Percentiles rank a stretch among this genome's conserved stretches.
Conservation (phyloP, 2,888 invertebrate genomes). For the Phasia obesa region DNA sequence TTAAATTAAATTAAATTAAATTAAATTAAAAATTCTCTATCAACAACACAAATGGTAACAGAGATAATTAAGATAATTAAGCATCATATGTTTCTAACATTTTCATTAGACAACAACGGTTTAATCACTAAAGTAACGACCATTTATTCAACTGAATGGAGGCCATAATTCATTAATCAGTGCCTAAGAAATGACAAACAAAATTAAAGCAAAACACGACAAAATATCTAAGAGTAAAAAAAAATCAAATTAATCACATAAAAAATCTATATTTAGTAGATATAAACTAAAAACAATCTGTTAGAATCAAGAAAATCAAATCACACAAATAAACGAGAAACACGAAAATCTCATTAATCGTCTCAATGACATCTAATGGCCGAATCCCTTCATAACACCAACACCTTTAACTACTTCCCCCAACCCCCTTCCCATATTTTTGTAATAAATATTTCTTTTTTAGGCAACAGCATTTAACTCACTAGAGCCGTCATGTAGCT, state of each 20-base stretch:
- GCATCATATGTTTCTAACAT: constrained; percentile 54
- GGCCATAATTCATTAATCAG: constrained; percentile 73
- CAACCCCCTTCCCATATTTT: neutral
- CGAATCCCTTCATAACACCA: constrained; percentile 39
- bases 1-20: neutral
- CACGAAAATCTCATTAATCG: constrained; percentile 70
- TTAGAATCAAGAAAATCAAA: constrained; percentile 38
- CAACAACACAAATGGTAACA: constrained; percentile 7
- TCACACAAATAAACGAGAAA: constrained; percentile 62
- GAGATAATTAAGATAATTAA: constrained; percentile 61
- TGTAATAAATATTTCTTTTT: neutral
- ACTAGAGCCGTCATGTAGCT: constrained; percentile 26
- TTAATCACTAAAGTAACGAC: constrained; percentile 66
- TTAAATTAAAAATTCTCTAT: neutral
- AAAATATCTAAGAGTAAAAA: neutral
- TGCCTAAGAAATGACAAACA: constrained; percentile 56
- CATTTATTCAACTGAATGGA: constrained; percentile 20
- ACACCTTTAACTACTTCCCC: neutral
- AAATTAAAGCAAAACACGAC: constrained; percentile 15
- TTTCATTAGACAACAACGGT: constrained; percentile 19
- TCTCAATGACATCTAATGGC: constrained; percentile 69
- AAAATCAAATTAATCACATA: neutral
- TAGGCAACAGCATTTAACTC: constrained; percentile 26
- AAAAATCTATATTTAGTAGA: neutral
- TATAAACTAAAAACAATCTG: neutral